Percentiles rank a stretch among this genome's conserved stretches.
These are phyloP conservation scores for Danio choprae DNA, from an alignment of 2,797 vertebrate genomes.

Conservation along the genomic window DNA sequence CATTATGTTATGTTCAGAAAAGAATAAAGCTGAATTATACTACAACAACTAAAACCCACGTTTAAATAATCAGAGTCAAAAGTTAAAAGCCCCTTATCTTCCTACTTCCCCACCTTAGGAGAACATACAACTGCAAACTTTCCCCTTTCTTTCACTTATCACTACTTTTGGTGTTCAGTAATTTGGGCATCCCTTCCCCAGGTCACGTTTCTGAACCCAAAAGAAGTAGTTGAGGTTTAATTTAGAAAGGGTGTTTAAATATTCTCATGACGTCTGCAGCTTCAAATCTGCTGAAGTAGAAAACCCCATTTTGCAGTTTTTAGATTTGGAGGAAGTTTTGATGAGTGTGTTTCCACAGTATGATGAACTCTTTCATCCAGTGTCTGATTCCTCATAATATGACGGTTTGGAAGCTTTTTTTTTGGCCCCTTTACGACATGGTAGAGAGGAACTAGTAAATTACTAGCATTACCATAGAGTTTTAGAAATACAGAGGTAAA, in stretches of 20 bases:
- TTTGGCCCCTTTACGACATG: neutral
- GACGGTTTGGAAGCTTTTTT: neutral
- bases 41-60: neutral
- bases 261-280: neutral
- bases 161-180: neutral
- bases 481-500: too few relatives aligned
- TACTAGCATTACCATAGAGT: too few relatives aligned
- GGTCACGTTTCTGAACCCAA: neutral
- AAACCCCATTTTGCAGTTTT: neutral
- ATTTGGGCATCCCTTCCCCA: neutral
- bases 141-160: neutral
- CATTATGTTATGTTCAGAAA: neutral
- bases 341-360: slow-evolving; percentile 1
- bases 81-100: neutral
- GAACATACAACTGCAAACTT: neutral
- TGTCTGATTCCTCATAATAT: neutral
- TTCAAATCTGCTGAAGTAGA: neutral
- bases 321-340: neutral
- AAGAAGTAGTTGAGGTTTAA: neutral
- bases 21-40: neutral
- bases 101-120: neutral
- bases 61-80: neutral
- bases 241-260: neutral
- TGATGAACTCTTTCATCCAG: slow-evolving; percentile 11
- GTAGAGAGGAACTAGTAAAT: neutral